Evolutionary conservation across 1,140 invertebrate species (phyloP).

Genomic region (Trialeurodes vaporariorum): DNA sequence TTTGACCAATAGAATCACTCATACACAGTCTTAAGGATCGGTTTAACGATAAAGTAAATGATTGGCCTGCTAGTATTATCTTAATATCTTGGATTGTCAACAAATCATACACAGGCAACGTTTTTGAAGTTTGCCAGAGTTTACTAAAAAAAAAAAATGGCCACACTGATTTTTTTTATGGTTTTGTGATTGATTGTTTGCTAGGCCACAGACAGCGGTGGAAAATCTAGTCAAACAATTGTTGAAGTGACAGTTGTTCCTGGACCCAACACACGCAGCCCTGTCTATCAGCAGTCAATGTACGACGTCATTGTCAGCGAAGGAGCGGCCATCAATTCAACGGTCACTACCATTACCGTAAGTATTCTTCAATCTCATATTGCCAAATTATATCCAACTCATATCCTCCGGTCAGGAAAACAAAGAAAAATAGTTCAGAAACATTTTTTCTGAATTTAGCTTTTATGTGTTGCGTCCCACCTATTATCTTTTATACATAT

Average conservation of each 20-base stretch:
- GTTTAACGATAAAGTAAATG: too few relatives aligned
- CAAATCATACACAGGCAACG: too few relatives aligned
- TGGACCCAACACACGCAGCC: constrained; percentile 73
- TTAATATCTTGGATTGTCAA: too few relatives aligned
- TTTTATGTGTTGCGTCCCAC: too few relatives aligned
- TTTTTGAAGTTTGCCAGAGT: background rate
- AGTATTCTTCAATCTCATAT: constrained; percentile 25
- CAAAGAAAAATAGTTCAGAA: too few relatives aligned
- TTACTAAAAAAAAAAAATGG: background rate
- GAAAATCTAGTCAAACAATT: constrained; percentile 52
- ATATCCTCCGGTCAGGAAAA: too few relatives aligned
- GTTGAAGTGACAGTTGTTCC: constrained; percentile 68
- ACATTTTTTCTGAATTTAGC: too few relatives aligned
- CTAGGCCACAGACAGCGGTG: constrained; percentile 38
- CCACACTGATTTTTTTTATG: background rate
- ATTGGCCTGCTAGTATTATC: too few relatives aligned
- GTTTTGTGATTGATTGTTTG: constrained; percentile 11
- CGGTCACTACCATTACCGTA: constrained; percentile 55
- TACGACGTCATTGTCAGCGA: constrained; percentile 81
- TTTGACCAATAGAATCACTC: too few relatives aligned
- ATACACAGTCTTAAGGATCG: too few relatives aligned
- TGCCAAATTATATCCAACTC: too few relatives aligned
- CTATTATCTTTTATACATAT: too few relatives aligned
- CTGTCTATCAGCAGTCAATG: constrained; percentile 60
- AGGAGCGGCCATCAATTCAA: constrained; percentile 71